These are phyloP conservation scores for Phylloscopus collybita DNA, from an alignment of 2,797 vertebrate species.

Conservation along the genomic window DNA sequence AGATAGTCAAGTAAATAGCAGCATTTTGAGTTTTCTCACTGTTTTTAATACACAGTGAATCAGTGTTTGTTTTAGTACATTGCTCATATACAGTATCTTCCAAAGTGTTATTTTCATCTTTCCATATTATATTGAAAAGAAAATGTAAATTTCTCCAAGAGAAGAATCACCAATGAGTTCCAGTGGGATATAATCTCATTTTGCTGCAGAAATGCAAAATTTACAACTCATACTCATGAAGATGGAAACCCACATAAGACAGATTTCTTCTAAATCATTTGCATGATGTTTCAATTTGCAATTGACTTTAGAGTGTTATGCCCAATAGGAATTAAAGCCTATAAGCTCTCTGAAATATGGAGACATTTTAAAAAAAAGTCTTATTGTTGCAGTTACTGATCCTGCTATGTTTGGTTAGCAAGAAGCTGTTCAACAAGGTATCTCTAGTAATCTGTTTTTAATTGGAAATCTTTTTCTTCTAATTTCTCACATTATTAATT, in stretches of 20 bases:
- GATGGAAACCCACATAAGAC: not conserved
- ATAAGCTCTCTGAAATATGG: not conserved
- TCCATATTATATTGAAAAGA: not conserved
- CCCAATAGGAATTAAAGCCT: not conserved
- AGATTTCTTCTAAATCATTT: not conserved
- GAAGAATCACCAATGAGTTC: not conserved
- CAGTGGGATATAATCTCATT: not conserved
- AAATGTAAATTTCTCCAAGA: not conserved
- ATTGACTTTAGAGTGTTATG: not conserved
- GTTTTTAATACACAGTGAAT: not conserved
- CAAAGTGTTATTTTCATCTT: not conserved
- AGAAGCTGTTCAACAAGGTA: not conserved
- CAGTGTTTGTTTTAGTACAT: not conserved
- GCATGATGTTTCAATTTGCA: not conserved
- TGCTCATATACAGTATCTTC: not conserved
- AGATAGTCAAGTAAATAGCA: not conserved
- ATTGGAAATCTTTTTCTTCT: not conserved
- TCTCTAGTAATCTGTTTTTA: not conserved
- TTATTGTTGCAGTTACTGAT: not conserved
- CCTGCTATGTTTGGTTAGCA: not conserved
- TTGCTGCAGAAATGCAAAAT: not conserved
- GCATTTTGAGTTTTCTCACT: not conserved
- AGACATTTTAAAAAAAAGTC: not conserved
- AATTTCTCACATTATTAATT: not conserved
- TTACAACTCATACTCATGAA: not conserved